Base-by-base conservation (phyloP, 2,888 invertebrate species). In the Pardosa pseudoannulata region DNA sequence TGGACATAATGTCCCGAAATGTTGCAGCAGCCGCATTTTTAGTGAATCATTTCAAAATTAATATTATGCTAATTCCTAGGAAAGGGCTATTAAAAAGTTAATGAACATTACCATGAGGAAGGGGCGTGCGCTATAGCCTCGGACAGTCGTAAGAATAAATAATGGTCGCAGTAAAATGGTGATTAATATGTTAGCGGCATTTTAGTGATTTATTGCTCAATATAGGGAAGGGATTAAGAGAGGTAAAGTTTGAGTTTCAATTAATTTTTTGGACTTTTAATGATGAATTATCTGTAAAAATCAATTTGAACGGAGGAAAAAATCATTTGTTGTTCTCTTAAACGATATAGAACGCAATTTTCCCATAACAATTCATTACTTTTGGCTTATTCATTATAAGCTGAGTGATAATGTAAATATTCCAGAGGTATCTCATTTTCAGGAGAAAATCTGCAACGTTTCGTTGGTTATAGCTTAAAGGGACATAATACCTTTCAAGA, bases 181-280 rank as follows among this genome's bases (percentile, higher is more conserved):
- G 56, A 56, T 56, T 56, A 56, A 56, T 56, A 56, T 56, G 56
- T 56, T 56, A 56, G 56, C 56, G 56, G 23, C 16, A n/a, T 56
- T 23, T 56, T 56, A 1, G 11, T 56, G 56, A 56, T 56, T 56
- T 56, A 56, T 56, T 23, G 56, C 3, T 23, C 56, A 56, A 56
- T 56, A 56, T 1, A 56, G 23, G 7, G 56, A 23, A 56, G 23
- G 56, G 56, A 56, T 56, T 56, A 56, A 23, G 23, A 56, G 56
- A 23, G 23, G 56, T 56, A 56, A 56, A 56, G 23, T 23, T 56
- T 56, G 56, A 56, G 56, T 56, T 56, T 56, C 23, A 19, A 56
- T 23, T 56, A 23, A 56, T 23, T 56, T 56, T 23, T n/a, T n/a
- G 23, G 11, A 16, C n/a, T 23, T 56, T 56, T n/a, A 23, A 23